Percentiles rank a stretch among this genome's conserved stretches.
These are phyloP conservation scores for Penaeus indicus DNA, from an alignment of 1,140 invertebrate genomes.

Conservation along the genomic window DNA sequence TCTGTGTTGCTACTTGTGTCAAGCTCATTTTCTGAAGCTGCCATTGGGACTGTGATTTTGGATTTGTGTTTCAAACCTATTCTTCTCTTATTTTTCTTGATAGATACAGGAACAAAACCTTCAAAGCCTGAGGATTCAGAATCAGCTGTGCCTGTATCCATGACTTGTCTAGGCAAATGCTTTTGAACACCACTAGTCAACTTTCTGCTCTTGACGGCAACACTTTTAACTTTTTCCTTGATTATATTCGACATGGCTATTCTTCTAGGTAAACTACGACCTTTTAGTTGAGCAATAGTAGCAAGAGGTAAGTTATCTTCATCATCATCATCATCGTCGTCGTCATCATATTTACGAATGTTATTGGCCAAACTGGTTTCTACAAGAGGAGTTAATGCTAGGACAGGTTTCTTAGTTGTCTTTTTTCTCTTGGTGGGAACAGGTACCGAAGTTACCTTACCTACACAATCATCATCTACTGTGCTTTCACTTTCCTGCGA, in stretches of 20 bases:
- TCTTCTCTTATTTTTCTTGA: slow-evolving; percentile 19
- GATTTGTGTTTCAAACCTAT: background rate
- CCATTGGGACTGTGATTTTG: too few species aligned
- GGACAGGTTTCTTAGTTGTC: too few species aligned
- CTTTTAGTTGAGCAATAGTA: slow-evolving; percentile 20
- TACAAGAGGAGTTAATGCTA: too few species aligned
- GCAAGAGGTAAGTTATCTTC: slow-evolving; percentile 41
- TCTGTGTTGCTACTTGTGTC: too few species aligned
- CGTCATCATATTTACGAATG: too few species aligned
- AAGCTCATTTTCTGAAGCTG: too few species aligned
- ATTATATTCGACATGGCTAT: background rate
- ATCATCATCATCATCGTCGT: slow-evolving; percentile 12
- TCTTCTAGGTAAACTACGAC: background rate
- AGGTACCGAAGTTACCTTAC: too few species aligned
- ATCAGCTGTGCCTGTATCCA: slow-evolving; percentile 11
- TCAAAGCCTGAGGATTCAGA: slow-evolving; percentile 49
- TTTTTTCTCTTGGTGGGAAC: too few species aligned
- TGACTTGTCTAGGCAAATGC: slow-evolving; percentile 8
- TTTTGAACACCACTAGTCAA: background rate
- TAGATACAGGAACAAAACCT: slow-evolving; percentile 13
- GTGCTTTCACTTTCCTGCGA: too few species aligned
- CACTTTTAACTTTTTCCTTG: background rate
- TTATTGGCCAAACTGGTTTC: too few species aligned
- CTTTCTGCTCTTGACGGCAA: slow-evolving; percentile 8
- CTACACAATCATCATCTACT: too few species aligned